Evolutionary conservation across 2,113 vertebrate species (phyloP), one percentile per base, ranked within the genome.

Genomic region (Bombycilla garrulus): DNA sequence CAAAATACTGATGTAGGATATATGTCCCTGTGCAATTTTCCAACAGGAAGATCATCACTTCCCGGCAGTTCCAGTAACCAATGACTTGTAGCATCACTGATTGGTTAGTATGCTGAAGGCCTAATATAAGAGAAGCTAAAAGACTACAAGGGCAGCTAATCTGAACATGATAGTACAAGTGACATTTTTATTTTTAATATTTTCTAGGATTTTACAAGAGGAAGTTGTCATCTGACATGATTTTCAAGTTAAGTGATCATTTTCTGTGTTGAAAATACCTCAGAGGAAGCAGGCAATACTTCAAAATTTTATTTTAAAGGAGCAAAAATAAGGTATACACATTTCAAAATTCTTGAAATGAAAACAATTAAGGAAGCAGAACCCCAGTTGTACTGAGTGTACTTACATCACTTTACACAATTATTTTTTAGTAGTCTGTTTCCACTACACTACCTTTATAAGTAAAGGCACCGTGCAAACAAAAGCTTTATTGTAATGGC

Each of bases 61-160:
- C 61, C 48, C 42, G 4, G 26, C 51, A 73, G 9, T 57, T 47
- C 13, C 65, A 69, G 48, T 36, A 85, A 80, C 80, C 57, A 71
- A 47, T 22, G 88, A 78, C 31, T 64, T 40, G 50, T 19, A 48
- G 24, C 50, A 65, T 16, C 86, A 76, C 25, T 69, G 50, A 65
- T 53, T 93, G 25, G n/a, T 94, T 60, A 87, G 31, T 11, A 65
- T 80, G 58, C 66, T 90, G 45, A 88, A 88, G 35, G 36, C 7
- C 42, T 53, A 53, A 74, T 51, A 33, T 35, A 60, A 57, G 36
- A 72, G 54, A 36, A 93, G 31, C 18, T 67, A 67, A 87, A 94
- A 90, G 36, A 29, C n/a, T 87, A 38, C 26, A n/a, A 79, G 38
- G 20, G 29, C 66, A 96, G 58, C 45, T 88, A 62, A 90, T 77